These are phyloP conservation scores for Lycia hirtaria DNA, from an alignment of 2,888 invertebrate species.

Conservation along the genomic window DNA sequence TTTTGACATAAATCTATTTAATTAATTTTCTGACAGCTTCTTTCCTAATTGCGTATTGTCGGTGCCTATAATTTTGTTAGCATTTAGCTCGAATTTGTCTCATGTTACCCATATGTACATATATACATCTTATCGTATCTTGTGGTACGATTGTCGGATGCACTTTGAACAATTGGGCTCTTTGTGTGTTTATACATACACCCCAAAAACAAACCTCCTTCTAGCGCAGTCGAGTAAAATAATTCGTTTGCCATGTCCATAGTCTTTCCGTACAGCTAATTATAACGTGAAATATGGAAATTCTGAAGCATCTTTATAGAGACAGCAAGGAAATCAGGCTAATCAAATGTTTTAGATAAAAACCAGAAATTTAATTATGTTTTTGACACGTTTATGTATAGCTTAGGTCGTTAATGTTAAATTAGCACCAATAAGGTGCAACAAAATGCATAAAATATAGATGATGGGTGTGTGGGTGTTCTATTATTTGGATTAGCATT, in stretches of 20 bases:
- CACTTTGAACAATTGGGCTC: too few relatives aligned
- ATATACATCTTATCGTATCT: too few relatives aligned
- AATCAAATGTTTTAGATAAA: slow-evolving; percentile 37
- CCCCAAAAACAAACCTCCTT: too few relatives aligned
- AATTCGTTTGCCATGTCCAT: slow-evolving; percentile 11
- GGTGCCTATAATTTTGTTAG: too few relatives aligned
- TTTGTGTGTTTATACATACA: too few relatives aligned
- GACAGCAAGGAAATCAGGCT: slow-evolving; percentile 43
- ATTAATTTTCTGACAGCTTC: too few relatives aligned
- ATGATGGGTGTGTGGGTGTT: slow-evolving; percentile 21
- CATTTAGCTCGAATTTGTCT: too few relatives aligned
- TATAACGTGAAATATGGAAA: slow-evolving; percentile 30
- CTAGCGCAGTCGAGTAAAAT: too few relatives aligned
- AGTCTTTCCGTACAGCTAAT: slow-evolving; percentile 33
- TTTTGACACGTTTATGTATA: slow-evolving; percentile 40
- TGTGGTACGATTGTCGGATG: too few relatives aligned
- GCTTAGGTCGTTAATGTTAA: slow-evolving; percentile 23
- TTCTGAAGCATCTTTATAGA: slow-evolving; percentile 30
- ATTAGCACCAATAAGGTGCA: slow-evolving; percentile 18
- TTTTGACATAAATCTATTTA: too few relatives aligned
- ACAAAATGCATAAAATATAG: slow-evolving; percentile 28
- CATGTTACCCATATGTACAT: too few relatives aligned
- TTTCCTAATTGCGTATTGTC: too few relatives aligned
- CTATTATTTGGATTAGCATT: slow-evolving; percentile 12
- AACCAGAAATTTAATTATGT: slow-evolving; percentile 37